Base-by-base conservation (phyloP, 1,140 invertebrate species). In the Linepithema humile region DNA sequence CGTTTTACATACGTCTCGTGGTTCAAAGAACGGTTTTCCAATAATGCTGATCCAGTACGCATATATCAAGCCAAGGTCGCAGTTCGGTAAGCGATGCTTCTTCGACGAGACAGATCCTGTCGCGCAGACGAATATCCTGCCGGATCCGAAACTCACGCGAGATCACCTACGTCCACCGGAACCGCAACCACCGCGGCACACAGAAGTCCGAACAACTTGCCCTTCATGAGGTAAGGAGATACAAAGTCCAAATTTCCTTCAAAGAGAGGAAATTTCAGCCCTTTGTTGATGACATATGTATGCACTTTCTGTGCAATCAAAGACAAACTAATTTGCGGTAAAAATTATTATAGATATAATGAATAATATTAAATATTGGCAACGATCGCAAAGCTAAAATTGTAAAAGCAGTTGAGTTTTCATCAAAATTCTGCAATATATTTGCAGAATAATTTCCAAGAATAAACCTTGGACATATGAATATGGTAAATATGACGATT, bases 101-200 rank as follows among this genome's bases (percentile, higher is more conserved):
- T 98, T 98, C 92, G 95, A 96, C 50, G 97, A 98, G 91, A 95
- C 96, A 83, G 95, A 96, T 38, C 95, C 96, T 1, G 96, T 96
- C 85, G 91, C 97, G 12, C 94, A 96, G 73, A 96, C 97, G 53
- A 96, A 97, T 90, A 97, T 97, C 87, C 92, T 94, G 3, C 96
- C 97, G 26, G 96, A 98, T 93, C 95, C 95, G 29, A 93, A 95
- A 20, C 83, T 96, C 26, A 95, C 95, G 75, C 95, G 96, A 60
- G 95, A 97, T 90, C 98, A 96, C 89, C n/a, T n/a, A 96, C 98
- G 69, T n/a, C n/a, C 93, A 96, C 12, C 94, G 95, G 87, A 96
- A 96, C 91, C 95, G 95, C 0, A 95, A 96, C 3, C 90, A 96
- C 89, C 92, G 94, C 26, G 93, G 86, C 9, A 94, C 95, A 67